Percentiles rank a stretch among this genome's conserved stretches.
phyloP scores from a whole-genome alignment of 2,113 vertebrate genomes.

The Danionella cerebrum region DNA sequence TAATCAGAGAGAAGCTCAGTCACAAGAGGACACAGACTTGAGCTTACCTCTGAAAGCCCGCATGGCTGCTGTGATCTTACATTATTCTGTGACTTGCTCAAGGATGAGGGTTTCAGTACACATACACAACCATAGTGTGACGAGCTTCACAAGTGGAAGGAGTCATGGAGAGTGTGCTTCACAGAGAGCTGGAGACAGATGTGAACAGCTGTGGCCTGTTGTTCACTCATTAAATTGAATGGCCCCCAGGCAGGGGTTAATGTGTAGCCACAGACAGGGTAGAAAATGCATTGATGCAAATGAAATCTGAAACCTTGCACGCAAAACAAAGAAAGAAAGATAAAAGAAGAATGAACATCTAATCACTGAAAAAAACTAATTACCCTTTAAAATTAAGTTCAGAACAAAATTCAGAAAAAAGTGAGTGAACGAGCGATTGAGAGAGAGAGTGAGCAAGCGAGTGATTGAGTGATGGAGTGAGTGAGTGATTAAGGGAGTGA shows the following conservation, averaged over 20 bases:
- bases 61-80: neutral
- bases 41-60: neutral
- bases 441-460: no score
- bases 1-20: neutral
- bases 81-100: neutral
- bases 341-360: no score
- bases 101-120: neutral
- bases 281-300: no score
- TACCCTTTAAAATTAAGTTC: no score
- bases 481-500: no score
- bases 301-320: no score
- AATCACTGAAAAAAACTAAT: no score
- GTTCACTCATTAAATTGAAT: constrained; percentile 61
- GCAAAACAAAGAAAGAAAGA: no score
- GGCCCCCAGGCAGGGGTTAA: constrained; percentile 59
- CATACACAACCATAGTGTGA: neutral
- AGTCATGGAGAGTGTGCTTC: neutral
- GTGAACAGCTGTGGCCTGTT: constrained; percentile 60
- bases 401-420: no score
- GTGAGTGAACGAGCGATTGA: no score
- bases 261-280: constrained; percentile 36
- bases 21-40: neutral
- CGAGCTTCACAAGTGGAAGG: neutral
- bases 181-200: constrained; percentile 50
- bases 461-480: no score